phyloP scores from a whole-genome alignment of 2,888 invertebrate species.

The Acrobasis repandana region DNA sequence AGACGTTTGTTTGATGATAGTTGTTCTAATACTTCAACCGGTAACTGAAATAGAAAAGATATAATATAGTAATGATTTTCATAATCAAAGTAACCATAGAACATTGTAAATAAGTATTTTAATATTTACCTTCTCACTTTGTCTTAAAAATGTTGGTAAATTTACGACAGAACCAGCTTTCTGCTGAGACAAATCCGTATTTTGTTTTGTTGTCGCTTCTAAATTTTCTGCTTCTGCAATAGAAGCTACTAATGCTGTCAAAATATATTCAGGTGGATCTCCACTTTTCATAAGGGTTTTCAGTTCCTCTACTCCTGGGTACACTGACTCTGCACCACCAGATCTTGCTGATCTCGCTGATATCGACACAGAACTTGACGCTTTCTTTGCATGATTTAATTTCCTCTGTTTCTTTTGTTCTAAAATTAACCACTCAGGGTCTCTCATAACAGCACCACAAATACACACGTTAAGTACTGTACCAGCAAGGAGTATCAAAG shows the following conservation, averaged over 20 bases:
- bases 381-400: constrained; percentile 77
- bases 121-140: constrained; percentile 85
- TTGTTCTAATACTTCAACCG: constrained; percentile 87
- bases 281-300: constrained; percentile 87
- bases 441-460: constrained; percentile 93
- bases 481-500: constrained; percentile 89
- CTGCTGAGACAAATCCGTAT: constrained; percentile 68
- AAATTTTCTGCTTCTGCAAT: constrained; percentile 78
- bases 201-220: constrained; percentile 72
- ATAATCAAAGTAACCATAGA: background rate
- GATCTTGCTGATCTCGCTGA: constrained; percentile 76
- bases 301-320: constrained; percentile 86
- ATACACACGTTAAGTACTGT: constrained; percentile 93
- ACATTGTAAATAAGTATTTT: background rate
- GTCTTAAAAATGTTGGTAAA: constrained; percentile 89
- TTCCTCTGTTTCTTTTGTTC: constrained; percentile 84
- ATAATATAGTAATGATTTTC: constrained; percentile 1
- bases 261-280: constrained; percentile 85
- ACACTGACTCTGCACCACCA: constrained; percentile 81
- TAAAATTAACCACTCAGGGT: constrained; percentile 91
- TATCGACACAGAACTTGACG: constrained; percentile 79
- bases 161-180: constrained; percentile 88
- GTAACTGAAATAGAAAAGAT: constrained; percentile 78
- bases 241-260: constrained; percentile 84
- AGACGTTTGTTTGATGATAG: constrained; percentile 84